Percentiles rank a stretch among this genome's conserved stretches.
These are phyloP conservation scores for Temnothorax rugatulus DNA, from an alignment of 2,888 invertebrate species.

Conservation along the genomic window DNA sequence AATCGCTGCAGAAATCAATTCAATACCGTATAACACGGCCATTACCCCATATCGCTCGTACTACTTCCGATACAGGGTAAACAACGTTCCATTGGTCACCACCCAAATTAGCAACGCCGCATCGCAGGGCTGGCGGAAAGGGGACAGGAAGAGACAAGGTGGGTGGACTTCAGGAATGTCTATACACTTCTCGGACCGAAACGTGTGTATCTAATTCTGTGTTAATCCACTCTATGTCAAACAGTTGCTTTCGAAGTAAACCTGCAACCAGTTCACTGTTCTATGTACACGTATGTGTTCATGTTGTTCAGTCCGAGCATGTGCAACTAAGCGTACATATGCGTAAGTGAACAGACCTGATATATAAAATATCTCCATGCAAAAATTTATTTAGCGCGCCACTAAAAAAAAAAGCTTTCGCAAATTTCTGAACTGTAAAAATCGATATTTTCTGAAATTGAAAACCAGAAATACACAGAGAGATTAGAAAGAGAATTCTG, in stretches of 20 bases:
- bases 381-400: not conserved
- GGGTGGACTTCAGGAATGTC: constrained; percentile 51
- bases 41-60: constrained; percentile 5
- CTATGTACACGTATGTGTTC: not conserved
- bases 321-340: not conserved
- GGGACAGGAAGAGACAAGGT: constrained; percentile 29
- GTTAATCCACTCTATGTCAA: constrained; percentile 70
- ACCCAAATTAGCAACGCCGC: constrained; percentile 50
- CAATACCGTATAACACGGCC: constrained; percentile 20
- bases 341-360: not conserved
- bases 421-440: not conserved
- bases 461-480: not conserved
- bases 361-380: not conserved
- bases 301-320: not conserved
- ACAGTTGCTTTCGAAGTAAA: constrained; percentile 65
- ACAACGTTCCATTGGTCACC: constrained; percentile 51
- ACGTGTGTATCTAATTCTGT: constrained; percentile 62
- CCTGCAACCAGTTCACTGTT: constrained; percentile 3
- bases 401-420: not conserved
- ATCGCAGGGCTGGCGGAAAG: constrained; percentile 13
- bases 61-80: constrained; percentile 49
- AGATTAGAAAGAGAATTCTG: not conserved
- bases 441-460: not conserved
- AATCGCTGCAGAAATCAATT: constrained; percentile 59
- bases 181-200: constrained; percentile 51